Percentiles rank a stretch among this genome's conserved stretches.
Evolutionary conservation across 2,797 vertebrate genomes (phyloP).

Genomic region (Alfaro cultratus): DNA sequence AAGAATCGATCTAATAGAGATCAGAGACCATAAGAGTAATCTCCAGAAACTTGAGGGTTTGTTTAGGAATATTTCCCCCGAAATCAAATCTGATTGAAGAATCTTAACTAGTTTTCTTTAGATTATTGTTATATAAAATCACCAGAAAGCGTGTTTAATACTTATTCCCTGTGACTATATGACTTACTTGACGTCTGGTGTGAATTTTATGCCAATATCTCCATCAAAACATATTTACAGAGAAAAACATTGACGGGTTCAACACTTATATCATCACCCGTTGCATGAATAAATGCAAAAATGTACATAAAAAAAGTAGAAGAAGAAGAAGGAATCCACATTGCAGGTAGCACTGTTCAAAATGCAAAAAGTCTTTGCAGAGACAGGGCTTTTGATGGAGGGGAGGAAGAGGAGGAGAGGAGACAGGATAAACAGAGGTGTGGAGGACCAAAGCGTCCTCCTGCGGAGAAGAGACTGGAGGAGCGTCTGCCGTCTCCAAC

Average conservation of each 20-base stretch:
- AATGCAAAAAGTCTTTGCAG: slow-evolving; percentile 14
- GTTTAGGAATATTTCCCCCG: background rate
- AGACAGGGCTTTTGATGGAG: slow-evolving; percentile 34
- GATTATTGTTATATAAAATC: background rate
- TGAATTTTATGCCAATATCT: background rate
- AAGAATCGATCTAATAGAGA: background rate
- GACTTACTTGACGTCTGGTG: background rate
- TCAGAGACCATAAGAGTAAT: background rate
- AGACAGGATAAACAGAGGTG: slow-evolving; percentile 51
- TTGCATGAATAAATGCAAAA: background rate
- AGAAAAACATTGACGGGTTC: background rate
- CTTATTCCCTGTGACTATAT: background rate
- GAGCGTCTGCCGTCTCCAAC: slow-evolving; percentile 70
- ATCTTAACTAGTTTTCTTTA: background rate
- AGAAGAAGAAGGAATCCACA: background rate
- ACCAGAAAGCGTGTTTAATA: background rate
- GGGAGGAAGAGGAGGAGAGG: slow-evolving; percentile 36
- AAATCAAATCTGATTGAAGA: background rate
- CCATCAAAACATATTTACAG: background rate
- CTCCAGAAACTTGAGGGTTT: background rate
- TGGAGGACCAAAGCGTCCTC: slow-evolving; percentile 52
- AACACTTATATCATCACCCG: background rate
- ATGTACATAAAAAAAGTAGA: slow-evolving; percentile 3
- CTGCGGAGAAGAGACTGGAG: slow-evolving; percentile 54
- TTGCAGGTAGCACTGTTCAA: slow-evolving; percentile 9